phyloP scores from a whole-genome alignment of 2,797 vertebrate genomes.

The Emys orbicularis region DNA sequence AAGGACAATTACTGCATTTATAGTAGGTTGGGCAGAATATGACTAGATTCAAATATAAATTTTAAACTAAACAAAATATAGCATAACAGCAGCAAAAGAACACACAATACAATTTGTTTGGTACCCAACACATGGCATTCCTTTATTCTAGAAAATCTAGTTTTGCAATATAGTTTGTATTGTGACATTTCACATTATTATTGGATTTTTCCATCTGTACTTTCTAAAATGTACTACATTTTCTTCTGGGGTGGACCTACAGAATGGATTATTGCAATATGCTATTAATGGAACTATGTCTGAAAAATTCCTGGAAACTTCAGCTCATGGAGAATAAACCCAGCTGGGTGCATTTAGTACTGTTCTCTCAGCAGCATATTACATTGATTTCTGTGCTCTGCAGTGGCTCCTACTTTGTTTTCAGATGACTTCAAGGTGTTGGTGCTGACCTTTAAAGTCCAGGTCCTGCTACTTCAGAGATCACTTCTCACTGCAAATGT shows the following conservation, averaged over 20 bases:
- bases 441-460: not conserved
- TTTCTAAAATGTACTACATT: not conserved
- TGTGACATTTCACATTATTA: not conserved
- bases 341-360: no score
- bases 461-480: not conserved
- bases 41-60: constrained; percentile 15
- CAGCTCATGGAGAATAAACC: not conserved
- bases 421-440: not conserved
- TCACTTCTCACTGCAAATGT: not conserved
- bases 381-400: not conserved
- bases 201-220: not conserved
- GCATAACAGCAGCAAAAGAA: not conserved
- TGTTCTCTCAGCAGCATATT: not conserved
- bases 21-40: constrained; percentile 11
- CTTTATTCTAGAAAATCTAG: not conserved
- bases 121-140: not conserved
- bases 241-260: not conserved
- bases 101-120: not conserved
- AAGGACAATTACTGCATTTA: constrained; percentile 57
- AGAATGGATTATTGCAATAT: not conserved
- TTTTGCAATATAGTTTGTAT: not conserved
- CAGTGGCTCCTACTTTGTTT: not conserved
- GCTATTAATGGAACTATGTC: not conserved
- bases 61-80: constrained; percentile 34
- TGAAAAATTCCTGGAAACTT: not conserved